phyloP scores from a whole-genome alignment of 1,140 invertebrate species.

The Anadara kagoshimensis region DNA sequence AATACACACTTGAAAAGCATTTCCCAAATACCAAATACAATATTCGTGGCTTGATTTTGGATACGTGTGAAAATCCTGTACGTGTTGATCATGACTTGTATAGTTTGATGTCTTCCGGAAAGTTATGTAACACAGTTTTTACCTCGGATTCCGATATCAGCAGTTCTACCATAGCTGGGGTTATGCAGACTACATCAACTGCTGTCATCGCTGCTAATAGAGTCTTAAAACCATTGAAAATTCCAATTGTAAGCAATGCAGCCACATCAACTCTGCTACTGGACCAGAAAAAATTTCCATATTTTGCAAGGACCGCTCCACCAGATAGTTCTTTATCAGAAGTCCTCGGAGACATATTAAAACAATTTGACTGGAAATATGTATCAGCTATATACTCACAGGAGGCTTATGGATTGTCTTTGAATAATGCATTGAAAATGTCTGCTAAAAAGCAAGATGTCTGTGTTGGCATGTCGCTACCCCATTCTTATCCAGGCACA shows the following conservation, averaged over 20 bases:
- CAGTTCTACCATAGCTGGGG: conserved; percentile 55
- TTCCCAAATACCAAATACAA: conserved; percentile 18
- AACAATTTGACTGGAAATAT: conserved; percentile 85
- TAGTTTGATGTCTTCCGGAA: conserved; percentile 66
- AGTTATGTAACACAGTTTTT: conserved; percentile 56
- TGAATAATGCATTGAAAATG: conserved; percentile 27
- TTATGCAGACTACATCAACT: conserved; percentile 58
- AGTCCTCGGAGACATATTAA: conserved; percentile 82
- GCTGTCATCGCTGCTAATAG: conserved; percentile 57
- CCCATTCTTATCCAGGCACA: conserved; percentile 15
- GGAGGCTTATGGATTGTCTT: conserved; percentile 74
- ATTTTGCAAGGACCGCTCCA: conserved; percentile 86
- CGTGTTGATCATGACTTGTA: conserved; percentile 68
- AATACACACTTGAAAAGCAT: conserved; percentile 49
- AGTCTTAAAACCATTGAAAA: conserved; percentile 50
- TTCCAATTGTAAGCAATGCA: conserved; percentile 81
- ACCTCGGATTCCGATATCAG: conserved; percentile 28
- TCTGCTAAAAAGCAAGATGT: conserved; percentile 35
- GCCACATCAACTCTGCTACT: conserved; percentile 83
- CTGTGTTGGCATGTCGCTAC: conserved; percentile 35
- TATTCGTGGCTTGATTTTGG: conserved; percentile 64
- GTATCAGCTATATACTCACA: conserved; percentile 81
- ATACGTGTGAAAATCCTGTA: conserved; percentile 62
- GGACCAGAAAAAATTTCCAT: conserved; percentile 83
- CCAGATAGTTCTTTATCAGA: conserved; percentile 85